Conservation (phyloP, 2,888 invertebrate genomes). For the Drosophila multiciliata region DNA sequence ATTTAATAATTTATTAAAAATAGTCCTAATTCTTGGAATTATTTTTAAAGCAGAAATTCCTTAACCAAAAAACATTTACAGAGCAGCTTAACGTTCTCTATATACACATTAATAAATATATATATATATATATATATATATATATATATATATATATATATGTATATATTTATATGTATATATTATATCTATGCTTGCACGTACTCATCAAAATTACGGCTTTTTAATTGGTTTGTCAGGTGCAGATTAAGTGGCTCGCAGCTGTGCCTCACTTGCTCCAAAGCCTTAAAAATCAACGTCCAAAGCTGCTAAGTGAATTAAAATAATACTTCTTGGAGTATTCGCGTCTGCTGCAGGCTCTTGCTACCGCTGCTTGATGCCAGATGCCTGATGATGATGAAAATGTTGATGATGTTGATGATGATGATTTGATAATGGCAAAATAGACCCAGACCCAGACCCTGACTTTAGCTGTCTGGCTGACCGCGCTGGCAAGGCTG, state of each 20-base stretch:
- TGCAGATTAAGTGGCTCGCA: conserved; percentile 56
- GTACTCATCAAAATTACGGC: conserved; percentile 62
- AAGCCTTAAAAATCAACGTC: conserved; percentile 49
- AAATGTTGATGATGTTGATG: conserved; percentile 25
- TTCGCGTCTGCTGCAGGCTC: conserved; percentile 12
- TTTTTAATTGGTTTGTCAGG: conserved; percentile 73
- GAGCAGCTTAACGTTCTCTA: not conserved
- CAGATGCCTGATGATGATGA: conserved; percentile 16
- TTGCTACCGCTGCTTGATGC: not conserved
- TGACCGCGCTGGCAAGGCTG: conserved; percentile 38
- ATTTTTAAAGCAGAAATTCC: not conserved
- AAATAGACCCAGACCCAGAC: conserved; percentile 45
- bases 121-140: too few species aligned
- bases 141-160: too few species aligned
- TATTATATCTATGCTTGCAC: conserved; percentile 29
- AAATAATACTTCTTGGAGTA: conserved; percentile 60
- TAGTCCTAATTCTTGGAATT: not conserved
- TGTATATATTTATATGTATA: too few species aligned
- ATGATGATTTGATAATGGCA: conserved; percentile 29
- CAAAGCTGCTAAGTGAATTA: conserved; percentile 72
- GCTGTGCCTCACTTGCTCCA: conserved; percentile 36
- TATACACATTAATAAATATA: not conserved
- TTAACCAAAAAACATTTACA: conserved; percentile 1
- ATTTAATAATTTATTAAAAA: too few species aligned
- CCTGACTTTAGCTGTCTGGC: conserved; percentile 52